Conservation (phyloP, 2,113 vertebrate species). For the Microtus pennsylvanicus region DNA sequence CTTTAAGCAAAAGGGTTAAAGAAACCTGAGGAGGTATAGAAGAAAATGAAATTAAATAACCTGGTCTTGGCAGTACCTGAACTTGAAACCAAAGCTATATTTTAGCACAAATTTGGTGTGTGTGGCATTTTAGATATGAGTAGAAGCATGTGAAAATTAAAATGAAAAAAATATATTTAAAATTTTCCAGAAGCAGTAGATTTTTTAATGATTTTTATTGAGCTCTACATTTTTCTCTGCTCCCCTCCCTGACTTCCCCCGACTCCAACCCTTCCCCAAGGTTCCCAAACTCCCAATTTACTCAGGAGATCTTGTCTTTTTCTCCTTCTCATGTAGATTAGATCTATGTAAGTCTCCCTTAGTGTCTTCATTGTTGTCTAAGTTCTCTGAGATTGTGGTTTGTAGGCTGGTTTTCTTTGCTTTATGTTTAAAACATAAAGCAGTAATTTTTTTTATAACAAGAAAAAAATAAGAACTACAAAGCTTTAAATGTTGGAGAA, state of each 20-base stretch:
- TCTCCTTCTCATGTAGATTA: too few relatives aligned
- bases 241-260: too few relatives aligned
- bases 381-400: too few relatives aligned
- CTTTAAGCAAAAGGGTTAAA: constrained; percentile 34
- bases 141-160: neutral
- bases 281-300: too few relatives aligned
- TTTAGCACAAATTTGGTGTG: neutral
- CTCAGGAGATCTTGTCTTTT: too few relatives aligned
- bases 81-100: constrained; percentile 60
- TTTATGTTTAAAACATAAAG: too few relatives aligned
- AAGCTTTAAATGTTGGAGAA: neutral
- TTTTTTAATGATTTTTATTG: neutral
- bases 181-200: neutral
- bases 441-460: neutral
- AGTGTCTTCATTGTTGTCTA: too few relatives aligned
- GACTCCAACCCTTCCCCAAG: too few relatives aligned
- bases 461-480: constrained; percentile 34
- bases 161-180: constrained; percentile 45
- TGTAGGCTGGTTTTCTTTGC: too few relatives aligned
- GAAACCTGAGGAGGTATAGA: neutral
- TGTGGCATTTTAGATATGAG: constrained; percentile 29
- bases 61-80: neutral
- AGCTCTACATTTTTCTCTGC: too few relatives aligned
- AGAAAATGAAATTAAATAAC: constrained; percentile 52
- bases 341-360: too few relatives aligned